These are phyloP conservation scores for Asobara japonica DNA, from an alignment of 1,140 invertebrate genomes.

Conservation along the genomic window DNA sequence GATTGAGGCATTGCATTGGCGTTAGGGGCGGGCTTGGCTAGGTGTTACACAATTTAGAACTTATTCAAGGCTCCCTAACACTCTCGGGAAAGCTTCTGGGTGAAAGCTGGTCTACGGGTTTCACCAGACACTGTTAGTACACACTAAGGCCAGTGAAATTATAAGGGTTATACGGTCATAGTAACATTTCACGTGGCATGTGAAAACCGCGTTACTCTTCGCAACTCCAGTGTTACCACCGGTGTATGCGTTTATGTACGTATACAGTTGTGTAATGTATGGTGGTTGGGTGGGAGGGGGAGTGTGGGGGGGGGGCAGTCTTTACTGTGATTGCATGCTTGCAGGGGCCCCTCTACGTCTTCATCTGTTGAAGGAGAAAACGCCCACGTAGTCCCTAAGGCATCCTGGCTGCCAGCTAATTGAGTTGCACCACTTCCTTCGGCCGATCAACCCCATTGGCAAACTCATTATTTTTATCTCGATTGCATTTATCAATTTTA, in stretches of 20 bases:
- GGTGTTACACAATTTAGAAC: constrained; percentile 22
- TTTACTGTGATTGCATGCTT: constrained; percentile 49
- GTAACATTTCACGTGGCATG: constrained; percentile 54
- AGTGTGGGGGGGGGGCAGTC: constrained; percentile 26
- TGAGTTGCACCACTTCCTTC: constrained; percentile 53
- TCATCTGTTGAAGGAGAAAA: constrained; percentile 45
- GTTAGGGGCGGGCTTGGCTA: background rate
- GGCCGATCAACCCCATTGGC: constrained; percentile 6
- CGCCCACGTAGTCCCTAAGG: constrained; percentile 44
- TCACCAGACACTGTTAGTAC: background rate
- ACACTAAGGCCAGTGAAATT: constrained; percentile 37
- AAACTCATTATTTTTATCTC: background rate
- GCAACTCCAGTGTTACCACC: constrained; percentile 38
- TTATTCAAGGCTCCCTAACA: constrained; percentile 12
- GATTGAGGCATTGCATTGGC: constrained; percentile 7
- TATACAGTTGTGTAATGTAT: constrained; percentile 32
- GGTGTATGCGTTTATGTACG: constrained; percentile 27
- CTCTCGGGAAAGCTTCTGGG: background rate
- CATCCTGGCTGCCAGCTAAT: constrained; percentile 48
- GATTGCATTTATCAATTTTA: background rate
- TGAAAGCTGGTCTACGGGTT: background rate
- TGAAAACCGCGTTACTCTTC: constrained; percentile 53
- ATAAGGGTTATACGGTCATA: constrained; percentile 49
- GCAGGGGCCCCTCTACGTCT: constrained; percentile 45
- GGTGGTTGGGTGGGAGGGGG: background rate